Percentiles rank a stretch among this genome's conserved stretches.
Conservation (phyloP, 2,113 vertebrate species). For the Apteryx mantelli region DNA sequence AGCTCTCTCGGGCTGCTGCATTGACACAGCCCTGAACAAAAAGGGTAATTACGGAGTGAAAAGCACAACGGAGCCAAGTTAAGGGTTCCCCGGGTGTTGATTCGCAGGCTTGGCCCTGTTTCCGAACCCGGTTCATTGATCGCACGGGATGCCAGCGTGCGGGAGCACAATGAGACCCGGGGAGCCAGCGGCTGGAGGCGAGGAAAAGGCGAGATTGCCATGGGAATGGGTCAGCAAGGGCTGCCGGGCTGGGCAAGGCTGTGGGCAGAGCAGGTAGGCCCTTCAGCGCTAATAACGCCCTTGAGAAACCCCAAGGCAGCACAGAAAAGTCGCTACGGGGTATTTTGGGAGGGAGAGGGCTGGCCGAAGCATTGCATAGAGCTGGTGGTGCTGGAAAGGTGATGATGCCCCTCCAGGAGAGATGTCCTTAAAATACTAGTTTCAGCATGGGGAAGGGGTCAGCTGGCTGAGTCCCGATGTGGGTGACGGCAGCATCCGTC, state of each 20-base stretch:
- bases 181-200: neutral
- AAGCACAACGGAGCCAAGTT: neutral
- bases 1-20: neutral
- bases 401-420: neutral
- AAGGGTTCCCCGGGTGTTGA: neutral
- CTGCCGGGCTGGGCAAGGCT: neutral
- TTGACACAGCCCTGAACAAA: neutral
- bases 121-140: neutral
- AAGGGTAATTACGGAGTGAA: neutral
- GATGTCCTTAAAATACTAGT: no score
- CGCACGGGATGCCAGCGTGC: accelerated
- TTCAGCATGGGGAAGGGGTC: no score
- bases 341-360: neutral
- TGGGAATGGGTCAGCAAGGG: neutral
- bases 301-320: neutral
- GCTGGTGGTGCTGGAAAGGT: accelerated
- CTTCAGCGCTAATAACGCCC: neutral
- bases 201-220: neutral
- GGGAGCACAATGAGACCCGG: neutral
- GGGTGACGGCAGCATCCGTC: no score
- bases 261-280: neutral
- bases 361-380: neutral
- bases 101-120: neutral
- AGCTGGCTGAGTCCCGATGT: no score
- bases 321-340: neutral